Evolutionary conservation across 2,797 vertebrate species (phyloP).

Genomic region (Oreonectes daqikongensis): DNA sequence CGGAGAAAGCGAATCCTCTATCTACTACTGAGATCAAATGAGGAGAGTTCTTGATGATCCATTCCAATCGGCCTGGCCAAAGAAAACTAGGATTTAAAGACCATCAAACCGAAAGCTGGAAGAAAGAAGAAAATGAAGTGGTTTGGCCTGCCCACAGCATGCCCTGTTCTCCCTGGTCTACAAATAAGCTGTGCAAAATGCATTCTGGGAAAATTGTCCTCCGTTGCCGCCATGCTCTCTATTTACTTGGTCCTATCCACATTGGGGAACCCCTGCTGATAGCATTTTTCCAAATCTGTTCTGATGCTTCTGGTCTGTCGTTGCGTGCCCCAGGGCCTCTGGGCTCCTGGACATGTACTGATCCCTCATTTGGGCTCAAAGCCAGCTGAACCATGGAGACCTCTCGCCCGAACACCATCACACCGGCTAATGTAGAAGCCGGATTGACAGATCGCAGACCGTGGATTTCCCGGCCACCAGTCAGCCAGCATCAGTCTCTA

Average conservation of each 20-base stretch:
- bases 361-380: slow-evolving; percentile 77
- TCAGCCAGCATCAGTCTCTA: slow-evolving; percentile 76
- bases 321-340: slow-evolving; percentile 81
- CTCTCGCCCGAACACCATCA: slow-evolving; percentile 75
- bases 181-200: slow-evolving; percentile 82
- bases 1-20: slow-evolving; percentile 54
- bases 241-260: slow-evolving; percentile 75
- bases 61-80: slow-evolving; percentile 43
- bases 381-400: slow-evolving; percentile 90
- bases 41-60: slow-evolving; percentile 50
- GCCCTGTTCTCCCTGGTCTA: slow-evolving; percentile 67
- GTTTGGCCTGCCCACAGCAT: slow-evolving; percentile 41
- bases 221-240: slow-evolving; percentile 76
- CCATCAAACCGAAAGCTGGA: slow-evolving; percentile 49
- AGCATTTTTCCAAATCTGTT: slow-evolving; percentile 91
- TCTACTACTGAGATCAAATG: slow-evolving; percentile 51
- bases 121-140: slow-evolving; percentile 42
- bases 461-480: slow-evolving; percentile 76
- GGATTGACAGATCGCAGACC: slow-evolving; percentile 86
- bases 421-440: slow-evolving; percentile 74
- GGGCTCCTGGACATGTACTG: slow-evolving; percentile 71
- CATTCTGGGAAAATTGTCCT: slow-evolving; percentile 80
- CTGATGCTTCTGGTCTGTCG: slow-evolving; percentile 91
- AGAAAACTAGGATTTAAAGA: slow-evolving; percentile 56
- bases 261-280: slow-evolving; percentile 78